Conservation (phyloP, 2,888 invertebrate genomes). For the Busseola fusca region DNA sequence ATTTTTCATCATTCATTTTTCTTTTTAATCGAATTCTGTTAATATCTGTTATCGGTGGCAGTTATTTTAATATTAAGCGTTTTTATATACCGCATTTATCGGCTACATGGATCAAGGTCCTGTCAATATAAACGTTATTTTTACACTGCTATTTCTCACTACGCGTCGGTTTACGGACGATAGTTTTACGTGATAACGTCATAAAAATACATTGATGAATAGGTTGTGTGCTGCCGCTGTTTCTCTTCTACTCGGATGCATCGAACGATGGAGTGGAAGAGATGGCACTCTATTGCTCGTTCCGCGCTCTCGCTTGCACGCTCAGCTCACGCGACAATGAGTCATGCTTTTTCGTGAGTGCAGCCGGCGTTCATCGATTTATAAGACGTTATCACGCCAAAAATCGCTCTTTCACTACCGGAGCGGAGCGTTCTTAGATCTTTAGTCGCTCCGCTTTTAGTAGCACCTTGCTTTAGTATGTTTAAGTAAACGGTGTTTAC, state of each 20-base stretch:
- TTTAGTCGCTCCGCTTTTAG: conserved; percentile 54
- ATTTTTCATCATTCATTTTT: conserved; percentile 52
- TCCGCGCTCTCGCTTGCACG: no score
- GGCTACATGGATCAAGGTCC: conserved; percentile 7
- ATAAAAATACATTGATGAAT: no score
- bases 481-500: conserved; percentile 74
- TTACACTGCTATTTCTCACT: neutral
- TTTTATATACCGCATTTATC: conserved; percentile 33
- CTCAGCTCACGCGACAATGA: no score
- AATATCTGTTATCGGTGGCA: conserved; percentile 46
- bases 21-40: conserved; percentile 54
- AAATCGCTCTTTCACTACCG: neutral
- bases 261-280: no score
- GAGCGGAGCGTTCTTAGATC: conserved; percentile 35
- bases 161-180: no score
- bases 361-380: no score
- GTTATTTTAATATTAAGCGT: conserved; percentile 40
- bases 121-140: conserved; percentile 8
- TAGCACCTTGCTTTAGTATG: conserved; percentile 49
- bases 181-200: no score
- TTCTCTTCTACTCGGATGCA: no score
- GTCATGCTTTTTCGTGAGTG: no score
- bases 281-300: no score
- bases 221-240: no score
- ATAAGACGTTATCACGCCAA: no score